These are phyloP conservation scores for Odocoileus virginianus DNA, from an alignment of 2,113 vertebrate genomes.

Conservation along the genomic window DNA sequence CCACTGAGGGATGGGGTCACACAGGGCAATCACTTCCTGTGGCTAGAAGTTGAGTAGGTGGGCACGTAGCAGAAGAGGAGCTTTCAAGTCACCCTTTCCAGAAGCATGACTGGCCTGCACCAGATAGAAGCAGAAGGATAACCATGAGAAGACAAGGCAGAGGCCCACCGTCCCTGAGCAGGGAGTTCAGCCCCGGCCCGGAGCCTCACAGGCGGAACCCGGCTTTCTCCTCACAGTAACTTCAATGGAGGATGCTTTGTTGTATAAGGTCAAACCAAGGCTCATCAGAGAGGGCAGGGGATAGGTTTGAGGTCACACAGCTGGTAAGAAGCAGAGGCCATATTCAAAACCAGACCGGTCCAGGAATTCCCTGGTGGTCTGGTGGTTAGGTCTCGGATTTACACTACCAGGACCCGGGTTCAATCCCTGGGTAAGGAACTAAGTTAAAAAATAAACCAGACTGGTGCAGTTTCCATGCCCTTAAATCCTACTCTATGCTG, in stretches of 20 bases:
- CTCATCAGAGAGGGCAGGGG: neutral
- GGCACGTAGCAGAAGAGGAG: neutral
- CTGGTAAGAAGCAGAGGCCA: neutral
- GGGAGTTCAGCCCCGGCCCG: neutral
- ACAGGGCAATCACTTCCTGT: neutral
- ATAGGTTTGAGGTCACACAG: neutral
- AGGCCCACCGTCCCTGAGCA: neutral
- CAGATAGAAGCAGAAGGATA: neutral
- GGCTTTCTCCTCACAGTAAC: neutral
- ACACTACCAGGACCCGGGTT: neutral
- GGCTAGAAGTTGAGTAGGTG: neutral
- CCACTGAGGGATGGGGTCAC: neutral
- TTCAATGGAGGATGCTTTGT: neutral
- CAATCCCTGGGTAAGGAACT: neutral
- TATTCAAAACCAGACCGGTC: neutral
- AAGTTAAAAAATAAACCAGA: neutral
- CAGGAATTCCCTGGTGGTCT: neutral
- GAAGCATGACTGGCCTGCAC: neutral
- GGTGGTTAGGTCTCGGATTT: neutral
- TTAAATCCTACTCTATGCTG: neutral
- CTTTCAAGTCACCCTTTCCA: neutral
- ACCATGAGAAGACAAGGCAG: fast-evolving
- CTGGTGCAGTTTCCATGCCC: neutral
- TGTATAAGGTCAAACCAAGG: neutral
- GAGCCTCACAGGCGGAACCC: neutral